These are phyloP conservation scores for Physeter macrocephalus DNA, from an alignment of 2,113 vertebrate species.

Conservation along the genomic window DNA sequence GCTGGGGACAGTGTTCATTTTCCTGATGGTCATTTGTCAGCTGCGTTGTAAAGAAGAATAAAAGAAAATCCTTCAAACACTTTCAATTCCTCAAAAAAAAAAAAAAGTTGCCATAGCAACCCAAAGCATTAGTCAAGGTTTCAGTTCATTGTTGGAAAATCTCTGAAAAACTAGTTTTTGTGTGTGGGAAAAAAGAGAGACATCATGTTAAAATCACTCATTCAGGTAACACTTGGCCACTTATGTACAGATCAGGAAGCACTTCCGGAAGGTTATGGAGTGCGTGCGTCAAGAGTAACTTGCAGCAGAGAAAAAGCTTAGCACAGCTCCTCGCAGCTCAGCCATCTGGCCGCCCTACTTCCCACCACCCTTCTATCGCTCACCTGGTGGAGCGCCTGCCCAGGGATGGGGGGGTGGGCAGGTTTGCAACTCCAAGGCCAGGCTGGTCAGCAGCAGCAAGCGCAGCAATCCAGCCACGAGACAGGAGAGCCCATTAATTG, in stretches of 20 bases:
- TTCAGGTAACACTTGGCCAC: background rate
- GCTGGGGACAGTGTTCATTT: background rate
- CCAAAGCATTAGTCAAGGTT: background rate
- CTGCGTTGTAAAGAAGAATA: background rate
- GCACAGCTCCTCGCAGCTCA: background rate
- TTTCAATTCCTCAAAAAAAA: slow-evolving; percentile 10
- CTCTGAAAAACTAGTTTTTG: background rate
- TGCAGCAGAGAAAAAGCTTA: slow-evolving; percentile 18
- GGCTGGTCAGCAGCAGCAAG: background rate
- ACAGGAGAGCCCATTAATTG: slow-evolving; percentile 22
- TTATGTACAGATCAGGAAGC: background rate
- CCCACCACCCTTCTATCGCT: slow-evolving; percentile 36
- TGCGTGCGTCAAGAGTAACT: background rate
- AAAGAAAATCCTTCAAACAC: background rate
- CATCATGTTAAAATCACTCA: background rate
- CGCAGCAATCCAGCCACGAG: background rate
- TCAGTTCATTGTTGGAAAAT: background rate
- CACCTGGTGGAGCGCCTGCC: background rate
- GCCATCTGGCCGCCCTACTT: background rate
- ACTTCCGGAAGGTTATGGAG: slow-evolving; percentile 1
- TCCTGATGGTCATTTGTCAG: background rate
- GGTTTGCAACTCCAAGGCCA: background rate
- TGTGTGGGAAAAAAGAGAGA: background rate
- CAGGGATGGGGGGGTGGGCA: background rate
- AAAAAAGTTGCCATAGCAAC: background rate